Evolutionary conservation across 1,140 invertebrate genomes (phyloP).

Genomic region (Meloidogyne chitwoodi): DNA sequence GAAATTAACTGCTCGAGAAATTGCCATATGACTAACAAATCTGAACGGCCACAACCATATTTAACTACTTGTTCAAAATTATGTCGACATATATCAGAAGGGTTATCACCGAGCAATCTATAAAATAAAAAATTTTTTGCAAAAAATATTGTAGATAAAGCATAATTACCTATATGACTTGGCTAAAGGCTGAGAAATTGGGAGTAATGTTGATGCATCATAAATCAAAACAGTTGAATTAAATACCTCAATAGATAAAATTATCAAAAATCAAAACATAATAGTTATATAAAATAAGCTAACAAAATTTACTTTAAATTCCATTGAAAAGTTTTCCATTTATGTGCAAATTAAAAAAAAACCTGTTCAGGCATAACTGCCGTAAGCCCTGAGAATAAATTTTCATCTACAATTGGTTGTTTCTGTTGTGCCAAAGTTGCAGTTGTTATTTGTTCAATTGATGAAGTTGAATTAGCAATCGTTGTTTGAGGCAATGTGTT

Average conservation of each 20-base stretch:
- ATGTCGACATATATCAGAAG: constrained; percentile 27
- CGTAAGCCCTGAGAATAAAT: not conserved
- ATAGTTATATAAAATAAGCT: no score
- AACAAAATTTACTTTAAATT: no score
- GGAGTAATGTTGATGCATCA: constrained; percentile 18
- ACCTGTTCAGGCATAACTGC: constrained; percentile 28
- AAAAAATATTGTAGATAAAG: not conserved
- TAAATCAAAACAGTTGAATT: constrained; percentile 25
- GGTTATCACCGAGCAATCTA: constrained; percentile 19
- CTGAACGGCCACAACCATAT: not conserved
- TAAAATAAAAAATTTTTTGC: not conserved
- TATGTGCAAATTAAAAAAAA: no score
- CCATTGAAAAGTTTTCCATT: no score
- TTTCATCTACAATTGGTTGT: not conserved
- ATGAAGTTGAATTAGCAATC: not conserved
- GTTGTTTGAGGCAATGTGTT: not conserved
- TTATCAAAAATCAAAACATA: not conserved
- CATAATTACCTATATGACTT: constrained; percentile 9
- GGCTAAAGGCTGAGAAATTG: constrained; percentile 21
- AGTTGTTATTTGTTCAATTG: constrained; percentile 8
- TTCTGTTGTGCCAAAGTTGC: not conserved
- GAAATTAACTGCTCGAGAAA: constrained; percentile 24
- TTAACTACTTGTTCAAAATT: constrained; percentile 23
- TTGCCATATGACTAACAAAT: constrained; percentile 28
- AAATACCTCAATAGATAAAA: constrained; percentile 3